These are phyloP conservation scores for Glossosoma conforme DNA, from an alignment of 1,140 invertebrate genomes.

Conservation along the genomic window DNA sequence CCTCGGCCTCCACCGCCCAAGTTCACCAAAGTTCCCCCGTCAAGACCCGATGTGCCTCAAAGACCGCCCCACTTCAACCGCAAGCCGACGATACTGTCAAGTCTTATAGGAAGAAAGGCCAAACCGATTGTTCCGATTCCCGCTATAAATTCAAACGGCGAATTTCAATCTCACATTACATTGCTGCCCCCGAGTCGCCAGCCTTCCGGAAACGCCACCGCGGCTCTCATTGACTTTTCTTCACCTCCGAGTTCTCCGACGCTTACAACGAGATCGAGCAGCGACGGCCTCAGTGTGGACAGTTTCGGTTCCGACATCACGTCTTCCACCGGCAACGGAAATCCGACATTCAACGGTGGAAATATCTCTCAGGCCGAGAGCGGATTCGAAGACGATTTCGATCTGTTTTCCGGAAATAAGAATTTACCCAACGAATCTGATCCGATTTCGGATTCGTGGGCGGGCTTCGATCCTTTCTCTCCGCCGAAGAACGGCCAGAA, in stretches of 20 bases:
- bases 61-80: slow-evolving; percentile 47
- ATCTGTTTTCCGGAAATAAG: slow-evolving; percentile 51
- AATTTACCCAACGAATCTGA: slow-evolving; percentile 48
- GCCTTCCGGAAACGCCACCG: slow-evolving; percentile 29
- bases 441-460: slow-evolving; percentile 46
- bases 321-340: slow-evolving; percentile 49
- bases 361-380: slow-evolving; percentile 69
- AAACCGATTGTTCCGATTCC: slow-evolving; percentile 22
- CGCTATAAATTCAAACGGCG: slow-evolving; percentile 3
- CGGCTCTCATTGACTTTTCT: slow-evolving; percentile 56
- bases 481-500: slow-evolving; percentile 37
- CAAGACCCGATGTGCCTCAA: slow-evolving; percentile 38
- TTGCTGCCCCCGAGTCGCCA: slow-evolving; percentile 11
- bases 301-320: slow-evolving; percentile 70
- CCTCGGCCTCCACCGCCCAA: slow-evolving; percentile 51
- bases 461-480: slow-evolving; percentile 45
- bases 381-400: slow-evolving; percentile 73
- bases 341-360: slow-evolving; percentile 54
- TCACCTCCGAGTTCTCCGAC: slow-evolving; percentile 68
- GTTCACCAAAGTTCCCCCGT: slow-evolving; percentile 31
- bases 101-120: slow-evolving; percentile 35
- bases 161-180: slow-evolving; percentile 24
- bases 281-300: slow-evolving; percentile 66
- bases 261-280: slow-evolving; percentile 66
- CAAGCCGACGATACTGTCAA: slow-evolving; percentile 48